Base-by-base conservation (phyloP, 1,140 invertebrate genomes). In the Parapsyche elsis region DNA sequence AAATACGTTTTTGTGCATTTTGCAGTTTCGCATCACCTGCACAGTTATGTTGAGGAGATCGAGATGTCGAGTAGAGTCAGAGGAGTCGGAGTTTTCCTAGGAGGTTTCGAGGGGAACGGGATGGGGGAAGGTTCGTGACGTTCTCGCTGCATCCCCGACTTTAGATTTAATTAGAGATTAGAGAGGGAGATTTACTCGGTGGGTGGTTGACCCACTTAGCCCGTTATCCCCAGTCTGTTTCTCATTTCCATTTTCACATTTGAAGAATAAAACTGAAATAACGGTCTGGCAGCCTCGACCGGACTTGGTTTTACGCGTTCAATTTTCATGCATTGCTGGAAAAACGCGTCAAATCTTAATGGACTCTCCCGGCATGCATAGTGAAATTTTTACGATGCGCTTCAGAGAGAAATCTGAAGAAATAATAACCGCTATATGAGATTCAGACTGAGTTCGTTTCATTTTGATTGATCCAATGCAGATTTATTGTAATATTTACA, bases 151-250 rank as follows among this genome's bases (percentile, higher is more conserved):
- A 53, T 53, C 26, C 70, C 26, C 21, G 75, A 24, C 53, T 49
- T 76, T 76, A 59, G 75, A 76, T 76, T 59, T 76, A 76, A 76
- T 76, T 76, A 76, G 75, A 76, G 75, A 76, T 76, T 53, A 53
- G 49, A 16, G 49, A 61, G 75, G 24, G 53, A 53, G 75, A 76
- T 76, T 76, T 76, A 23, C 21, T 76, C 75, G 7, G 26, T 23
- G 49, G 16, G 16, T 53, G n/a, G 49, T 1, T 61, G 75, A 76
- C 75, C 75, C 59, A 76, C 49, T 76, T 76, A 19, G 16, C 12
- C 21, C 1, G 30, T 7, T 7, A 38, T 38, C 30, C 30, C 30
- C 30, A 1, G 30, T 38, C 30, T 38, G 30, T 38, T 38, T 38
- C 30, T 38, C 30, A 19, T 67, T 67, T 67, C 64, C 64, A 67